Percentiles rank a stretch among this genome's conserved stretches.
Evolutionary conservation across 2,113 vertebrate genomes (phyloP).

Genomic region (Lonchura striata): DNA sequence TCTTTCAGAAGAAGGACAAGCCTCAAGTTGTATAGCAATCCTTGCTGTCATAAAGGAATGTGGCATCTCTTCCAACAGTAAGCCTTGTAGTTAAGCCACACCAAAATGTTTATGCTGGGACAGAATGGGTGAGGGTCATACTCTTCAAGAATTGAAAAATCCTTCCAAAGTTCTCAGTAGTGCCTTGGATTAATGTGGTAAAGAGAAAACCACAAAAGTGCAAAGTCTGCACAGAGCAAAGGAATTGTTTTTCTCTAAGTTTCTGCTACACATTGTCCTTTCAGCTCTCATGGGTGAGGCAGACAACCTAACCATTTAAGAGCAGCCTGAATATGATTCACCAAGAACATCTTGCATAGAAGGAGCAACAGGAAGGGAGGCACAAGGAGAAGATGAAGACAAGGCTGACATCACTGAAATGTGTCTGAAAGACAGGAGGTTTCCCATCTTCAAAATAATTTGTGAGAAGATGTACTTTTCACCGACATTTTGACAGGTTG

Average conservation of each 20-base stretch:
- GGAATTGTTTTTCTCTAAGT: not conserved
- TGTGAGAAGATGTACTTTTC: not conserved
- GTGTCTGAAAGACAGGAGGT: not conserved
- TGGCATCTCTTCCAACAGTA: not conserved
- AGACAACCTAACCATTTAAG: fast-evolving
- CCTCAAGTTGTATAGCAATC: no score
- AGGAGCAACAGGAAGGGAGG: not conserved
- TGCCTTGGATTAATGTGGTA: not conserved
- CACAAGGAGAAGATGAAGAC: not conserved
- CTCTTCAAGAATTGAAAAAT: not conserved
- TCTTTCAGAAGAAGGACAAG: not conserved
- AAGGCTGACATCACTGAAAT: not conserved
- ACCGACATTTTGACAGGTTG: not conserved
- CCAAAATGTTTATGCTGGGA: not conserved
- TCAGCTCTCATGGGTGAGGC: not conserved
- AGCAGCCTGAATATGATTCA: not conserved
- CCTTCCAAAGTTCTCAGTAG: not conserved
- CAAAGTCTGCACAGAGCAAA: not conserved
- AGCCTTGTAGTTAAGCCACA: not conserved
- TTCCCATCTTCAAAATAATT: not conserved
- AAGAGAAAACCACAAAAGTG: not conserved
- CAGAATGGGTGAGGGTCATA: fast-evolving
- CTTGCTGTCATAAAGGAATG: not conserved
- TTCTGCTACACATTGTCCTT: not conserved
- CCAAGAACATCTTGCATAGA: not conserved